Percentiles rank a stretch among this genome's conserved stretches.
These are phyloP conservation scores for Lemur catta DNA, from an alignment of 2,797 vertebrate genomes.

Conservation along the genomic window DNA sequence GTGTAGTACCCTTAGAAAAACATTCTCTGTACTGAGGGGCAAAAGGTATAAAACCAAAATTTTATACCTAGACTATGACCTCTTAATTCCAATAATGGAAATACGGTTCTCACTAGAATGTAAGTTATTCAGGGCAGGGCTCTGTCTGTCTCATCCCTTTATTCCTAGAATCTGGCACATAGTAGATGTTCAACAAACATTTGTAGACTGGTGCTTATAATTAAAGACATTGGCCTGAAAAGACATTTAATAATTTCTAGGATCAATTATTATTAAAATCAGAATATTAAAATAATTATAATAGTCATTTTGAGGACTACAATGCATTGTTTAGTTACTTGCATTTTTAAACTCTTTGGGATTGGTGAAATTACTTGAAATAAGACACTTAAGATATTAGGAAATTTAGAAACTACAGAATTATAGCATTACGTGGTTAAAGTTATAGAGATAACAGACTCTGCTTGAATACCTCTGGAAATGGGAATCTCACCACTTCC, in stretches of 20 bases:
- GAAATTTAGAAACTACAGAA: background rate
- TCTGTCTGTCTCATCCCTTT: background rate
- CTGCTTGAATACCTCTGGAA: background rate
- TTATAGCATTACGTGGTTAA: background rate
- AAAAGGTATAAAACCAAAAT: background rate
- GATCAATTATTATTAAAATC: conserved; percentile 1
- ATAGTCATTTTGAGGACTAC: background rate
- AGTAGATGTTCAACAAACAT: background rate
- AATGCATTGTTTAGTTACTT: background rate
- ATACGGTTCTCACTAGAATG: too few species aligned
- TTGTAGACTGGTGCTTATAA: background rate
- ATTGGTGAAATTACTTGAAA: background rate
- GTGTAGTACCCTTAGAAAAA: conserved; percentile 71
- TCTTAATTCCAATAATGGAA: background rate
- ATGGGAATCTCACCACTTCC: background rate
- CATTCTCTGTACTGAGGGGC: conserved; percentile 54
- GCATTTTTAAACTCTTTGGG: background rate
- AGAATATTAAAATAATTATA: background rate
- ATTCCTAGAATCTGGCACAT: background rate
- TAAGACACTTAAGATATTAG: background rate
- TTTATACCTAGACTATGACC: background rate
- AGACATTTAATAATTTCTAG: background rate
- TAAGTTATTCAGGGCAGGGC: background rate
- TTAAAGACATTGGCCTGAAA: background rate
- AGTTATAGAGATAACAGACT: background rate